A percentile compares a stretch with the other conserved stretches of the same genome.
Evolutionary conservation across 2,888 invertebrate species (phyloP).

Genomic region (Odontothrips loti): DNA sequence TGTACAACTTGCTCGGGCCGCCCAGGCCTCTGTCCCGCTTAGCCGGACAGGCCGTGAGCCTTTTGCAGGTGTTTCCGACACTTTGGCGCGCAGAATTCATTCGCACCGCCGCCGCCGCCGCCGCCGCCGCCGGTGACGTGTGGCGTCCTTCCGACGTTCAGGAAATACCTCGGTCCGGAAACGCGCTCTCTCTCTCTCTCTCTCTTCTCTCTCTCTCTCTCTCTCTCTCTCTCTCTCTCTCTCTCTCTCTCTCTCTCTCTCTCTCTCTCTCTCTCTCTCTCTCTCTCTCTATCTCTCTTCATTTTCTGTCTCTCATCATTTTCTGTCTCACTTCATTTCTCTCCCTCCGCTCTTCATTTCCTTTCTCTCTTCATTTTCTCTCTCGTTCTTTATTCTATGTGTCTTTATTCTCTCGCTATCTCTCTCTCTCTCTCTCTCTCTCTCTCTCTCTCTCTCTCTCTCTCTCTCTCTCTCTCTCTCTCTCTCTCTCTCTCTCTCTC

Average conservation of each 20-base stretch:
- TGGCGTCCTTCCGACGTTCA: neutral
- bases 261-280: slow-evolving; percentile 29
- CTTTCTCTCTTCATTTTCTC: slow-evolving; percentile 29
- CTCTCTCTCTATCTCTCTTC: neutral
- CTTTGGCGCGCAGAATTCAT: too few species aligned
- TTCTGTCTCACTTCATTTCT: slow-evolving; percentile 22
- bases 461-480: slow-evolving; percentile 29
- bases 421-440: slow-evolving; percentile 29
- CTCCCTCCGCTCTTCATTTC: slow-evolving; percentile 9
- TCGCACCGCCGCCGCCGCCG: too few species aligned
- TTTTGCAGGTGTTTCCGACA: slow-evolving; percentile 21
- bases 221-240: slow-evolving; percentile 16
- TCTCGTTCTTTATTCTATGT: too few species aligned
- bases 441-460: slow-evolving; percentile 19
- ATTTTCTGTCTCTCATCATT: slow-evolving; percentile 29
- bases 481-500: slow-evolving; percentile 28
- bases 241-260: slow-evolving; percentile 29
- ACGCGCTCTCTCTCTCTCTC: neutral
- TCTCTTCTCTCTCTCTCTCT: slow-evolving; percentile 30
- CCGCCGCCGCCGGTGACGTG: neutral
- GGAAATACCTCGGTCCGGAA: neutral
- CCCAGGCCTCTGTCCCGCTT: too few species aligned
- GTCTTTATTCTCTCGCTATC: neutral
- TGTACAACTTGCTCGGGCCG: too few species aligned
- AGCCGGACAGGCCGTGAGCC: too few species aligned